phyloP scores from a whole-genome alignment of 2,888 invertebrate species.

The Agrenia bidenticulata region DNA sequence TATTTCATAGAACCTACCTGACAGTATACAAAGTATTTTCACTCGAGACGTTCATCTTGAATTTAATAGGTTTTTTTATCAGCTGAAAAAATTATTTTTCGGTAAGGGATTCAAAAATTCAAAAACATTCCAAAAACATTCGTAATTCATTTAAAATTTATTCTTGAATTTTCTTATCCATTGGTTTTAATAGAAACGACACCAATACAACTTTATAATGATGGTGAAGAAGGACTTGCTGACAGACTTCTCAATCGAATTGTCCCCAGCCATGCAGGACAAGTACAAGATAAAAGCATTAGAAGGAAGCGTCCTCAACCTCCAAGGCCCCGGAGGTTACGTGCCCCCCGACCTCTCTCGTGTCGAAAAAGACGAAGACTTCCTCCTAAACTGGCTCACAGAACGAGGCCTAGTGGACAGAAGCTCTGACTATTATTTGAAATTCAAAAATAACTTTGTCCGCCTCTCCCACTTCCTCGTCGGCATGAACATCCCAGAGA shows the following conservation, averaged over 20 bases:
- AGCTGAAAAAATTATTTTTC: too few relatives aligned
- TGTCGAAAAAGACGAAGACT: not conserved
- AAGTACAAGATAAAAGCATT: not conserved
- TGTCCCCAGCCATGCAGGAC: not conserved
- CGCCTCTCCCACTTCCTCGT: not conserved
- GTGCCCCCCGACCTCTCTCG: not conserved
- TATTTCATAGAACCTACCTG: too few relatives aligned
- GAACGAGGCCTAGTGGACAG: not conserved
- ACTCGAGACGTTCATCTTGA: too few relatives aligned
- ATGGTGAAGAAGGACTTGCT: too few relatives aligned
- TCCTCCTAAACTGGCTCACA: not conserved
- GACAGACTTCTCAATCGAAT: not conserved
- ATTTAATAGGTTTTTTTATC: too few relatives aligned
- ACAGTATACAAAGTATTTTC: too few relatives aligned
- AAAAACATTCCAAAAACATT: too few relatives aligned
- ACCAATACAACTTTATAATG: too few relatives aligned
- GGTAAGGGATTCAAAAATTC: too few relatives aligned
- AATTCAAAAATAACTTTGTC: not conserved
- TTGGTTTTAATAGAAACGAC: too few relatives aligned
- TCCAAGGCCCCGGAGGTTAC: not conserved
- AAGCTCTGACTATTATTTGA: not conserved
- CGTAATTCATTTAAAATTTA: too few relatives aligned
- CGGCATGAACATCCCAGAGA: not conserved
- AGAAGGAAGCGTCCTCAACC: not conserved
- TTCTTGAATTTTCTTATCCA: too few relatives aligned